Conservation (phyloP, 1,140 invertebrate species). For the Drosophila albomicans region DNA sequence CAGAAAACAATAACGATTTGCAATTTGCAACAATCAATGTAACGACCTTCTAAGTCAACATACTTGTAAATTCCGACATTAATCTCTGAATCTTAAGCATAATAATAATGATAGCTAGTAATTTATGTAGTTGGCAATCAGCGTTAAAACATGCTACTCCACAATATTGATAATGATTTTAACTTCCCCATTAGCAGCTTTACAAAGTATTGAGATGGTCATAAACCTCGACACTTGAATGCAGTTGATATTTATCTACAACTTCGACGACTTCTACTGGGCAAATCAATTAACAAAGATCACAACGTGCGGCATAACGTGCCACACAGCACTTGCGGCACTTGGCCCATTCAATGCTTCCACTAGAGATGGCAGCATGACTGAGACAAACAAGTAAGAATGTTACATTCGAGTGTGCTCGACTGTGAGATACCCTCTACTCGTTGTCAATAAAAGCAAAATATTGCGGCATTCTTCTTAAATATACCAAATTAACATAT, state of each 20-base stretch:
- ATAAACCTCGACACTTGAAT: slow-evolving; percentile 2
- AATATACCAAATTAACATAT: too few relatives aligned
- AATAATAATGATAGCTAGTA: neutral
- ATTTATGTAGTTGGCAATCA: neutral
- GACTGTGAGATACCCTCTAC: too few relatives aligned
- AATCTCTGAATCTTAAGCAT: neutral
- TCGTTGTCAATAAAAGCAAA: too few relatives aligned
- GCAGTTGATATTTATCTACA: slow-evolving; percentile 22
- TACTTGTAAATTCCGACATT: neutral
- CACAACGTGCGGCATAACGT: slow-evolving; percentile 10
- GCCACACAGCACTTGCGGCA: slow-evolving; percentile 11
- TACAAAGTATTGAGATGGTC: neutral
- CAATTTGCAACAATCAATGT: neutral
- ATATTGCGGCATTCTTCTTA: too few relatives aligned
- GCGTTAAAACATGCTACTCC: neutral
- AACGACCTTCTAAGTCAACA: neutral
- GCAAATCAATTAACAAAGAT: slow-evolving; percentile 41
- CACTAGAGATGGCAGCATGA: slow-evolving; percentile 7
- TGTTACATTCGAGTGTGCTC: too few relatives aligned
- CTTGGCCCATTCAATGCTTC: neutral
- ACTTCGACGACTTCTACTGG: neutral
- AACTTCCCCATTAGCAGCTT: slow-evolving; percentile 2
- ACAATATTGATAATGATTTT: neutral
- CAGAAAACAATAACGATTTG: neutral
- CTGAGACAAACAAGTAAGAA: neutral